Evolutionary conservation across 1,140 invertebrate species (phyloP).

Genomic region (Zaprionus gabonicus): DNA sequence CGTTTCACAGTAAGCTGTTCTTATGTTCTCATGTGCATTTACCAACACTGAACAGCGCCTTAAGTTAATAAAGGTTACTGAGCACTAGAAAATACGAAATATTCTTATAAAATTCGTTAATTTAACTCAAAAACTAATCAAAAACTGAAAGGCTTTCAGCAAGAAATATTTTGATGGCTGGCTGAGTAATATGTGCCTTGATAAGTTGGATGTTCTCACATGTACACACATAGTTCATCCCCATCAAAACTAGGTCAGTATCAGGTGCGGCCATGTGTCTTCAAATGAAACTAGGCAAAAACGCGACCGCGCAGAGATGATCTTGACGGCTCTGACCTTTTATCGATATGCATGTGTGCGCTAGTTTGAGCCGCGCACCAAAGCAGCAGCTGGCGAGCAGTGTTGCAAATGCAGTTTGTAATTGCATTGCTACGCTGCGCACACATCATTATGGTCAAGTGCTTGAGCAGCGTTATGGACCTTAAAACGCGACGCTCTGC

Average conservation of each 20-base stretch:
- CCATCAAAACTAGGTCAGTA: background rate
- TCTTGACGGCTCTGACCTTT: background rate
- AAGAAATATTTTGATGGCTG: background rate
- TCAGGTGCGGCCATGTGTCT: background rate
- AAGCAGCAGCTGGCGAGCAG: background rate
- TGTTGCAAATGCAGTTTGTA: constrained; percentile 25
- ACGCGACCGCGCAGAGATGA: background rate
- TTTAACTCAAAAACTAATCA: background rate
- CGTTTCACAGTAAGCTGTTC: too few relatives aligned
- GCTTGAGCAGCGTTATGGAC: constrained; percentile 39
- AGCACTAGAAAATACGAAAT: background rate
- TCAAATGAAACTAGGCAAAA: too few relatives aligned
- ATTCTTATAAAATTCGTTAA: background rate
- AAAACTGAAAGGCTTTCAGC: too few relatives aligned
- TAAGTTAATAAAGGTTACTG: background rate
- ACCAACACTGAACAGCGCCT: background rate
- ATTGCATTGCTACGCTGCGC: constrained; percentile 43
- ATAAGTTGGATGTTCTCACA: too few relatives aligned
- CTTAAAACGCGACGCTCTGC: constrained; percentile 14
- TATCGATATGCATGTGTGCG: background rate
- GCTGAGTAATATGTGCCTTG: background rate
- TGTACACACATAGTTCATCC: background rate
- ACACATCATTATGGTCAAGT: constrained; percentile 55
- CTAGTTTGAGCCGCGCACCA: background rate
- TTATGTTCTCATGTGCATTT: background rate